These are phyloP conservation scores for Seriola dumerili DNA, from an alignment of 2,113 vertebrate species.

Conservation along the genomic window DNA sequence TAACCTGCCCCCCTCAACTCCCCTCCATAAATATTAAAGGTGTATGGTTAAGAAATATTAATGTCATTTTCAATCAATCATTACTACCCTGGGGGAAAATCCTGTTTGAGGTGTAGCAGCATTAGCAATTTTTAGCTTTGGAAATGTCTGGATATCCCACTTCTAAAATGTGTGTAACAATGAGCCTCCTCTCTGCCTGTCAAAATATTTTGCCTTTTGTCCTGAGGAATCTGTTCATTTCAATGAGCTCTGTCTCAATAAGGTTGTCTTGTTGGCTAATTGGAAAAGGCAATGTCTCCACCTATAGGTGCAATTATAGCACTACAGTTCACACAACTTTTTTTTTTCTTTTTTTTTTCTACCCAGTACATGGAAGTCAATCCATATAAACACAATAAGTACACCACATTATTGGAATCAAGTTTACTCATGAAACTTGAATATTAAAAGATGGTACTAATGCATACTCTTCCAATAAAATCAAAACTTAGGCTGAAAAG, in stretches of 20 bases:
- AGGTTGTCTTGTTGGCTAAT: not conserved
- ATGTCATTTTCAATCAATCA: conserved; percentile 85
- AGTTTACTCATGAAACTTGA: not conserved
- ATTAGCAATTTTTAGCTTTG: conserved; percentile 83
- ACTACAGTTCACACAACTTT: conserved; percentile 41
- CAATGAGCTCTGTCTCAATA: conserved; percentile 12
- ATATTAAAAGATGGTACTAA: not conserved
- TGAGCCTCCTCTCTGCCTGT: conserved; percentile 78
- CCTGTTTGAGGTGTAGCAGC: conserved; percentile 82
- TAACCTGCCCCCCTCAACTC: conserved; percentile 58
- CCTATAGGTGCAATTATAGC: conserved; percentile 66
- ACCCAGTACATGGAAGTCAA: not conserved
- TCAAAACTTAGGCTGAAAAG: not conserved
- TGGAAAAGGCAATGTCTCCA: conserved; percentile 81
- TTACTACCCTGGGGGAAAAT: conserved; percentile 77
- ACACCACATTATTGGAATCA: not conserved
- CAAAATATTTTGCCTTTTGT: conserved; percentile 84
- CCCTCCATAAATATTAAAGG: conserved; percentile 78
- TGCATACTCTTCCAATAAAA: not conserved
- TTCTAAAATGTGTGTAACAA: conserved; percentile 78
- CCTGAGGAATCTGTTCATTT: conserved; percentile 74
- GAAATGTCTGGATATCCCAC: conserved; percentile 74
- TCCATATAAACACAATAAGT: not conserved
- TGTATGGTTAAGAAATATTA: conserved; percentile 84
- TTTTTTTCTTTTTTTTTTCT: not conserved